Evolutionary conservation across 2,797 vertebrate genomes (phyloP).

Genomic region (Sternotherus odoratus): DNA sequence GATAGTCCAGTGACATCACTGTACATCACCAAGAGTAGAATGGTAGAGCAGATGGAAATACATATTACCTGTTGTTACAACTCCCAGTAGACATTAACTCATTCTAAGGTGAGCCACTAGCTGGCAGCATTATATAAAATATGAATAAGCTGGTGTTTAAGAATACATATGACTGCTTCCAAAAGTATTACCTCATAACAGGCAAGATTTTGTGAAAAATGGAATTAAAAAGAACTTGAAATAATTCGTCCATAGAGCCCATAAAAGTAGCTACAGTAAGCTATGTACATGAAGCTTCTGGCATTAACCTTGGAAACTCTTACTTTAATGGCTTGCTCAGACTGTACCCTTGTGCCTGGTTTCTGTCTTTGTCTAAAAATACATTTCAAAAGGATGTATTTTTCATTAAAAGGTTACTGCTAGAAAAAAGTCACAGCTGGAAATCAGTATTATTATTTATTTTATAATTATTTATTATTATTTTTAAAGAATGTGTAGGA

Average conservation of each 20-base stretch:
- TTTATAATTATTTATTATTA: not conserved
- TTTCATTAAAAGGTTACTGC: not conserved
- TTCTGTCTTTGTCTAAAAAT: not conserved
- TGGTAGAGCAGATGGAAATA: slow-evolving; percentile 4
- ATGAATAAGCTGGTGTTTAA: slow-evolving; percentile 71
- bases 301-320: not conserved
- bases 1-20: not conserved
- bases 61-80: not conserved
- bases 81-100: slow-evolving; percentile 37
- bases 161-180: slow-evolving; percentile 17
- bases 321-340: not conserved
- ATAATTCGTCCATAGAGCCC: not conserved
- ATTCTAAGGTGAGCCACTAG: slow-evolving; percentile 78
- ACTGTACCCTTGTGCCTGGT: not conserved
- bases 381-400: not conserved
- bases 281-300: not conserved
- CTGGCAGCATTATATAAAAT: slow-evolving; percentile 84
- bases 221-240: not conserved
- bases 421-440: not conserved
- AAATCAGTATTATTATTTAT: not conserved
- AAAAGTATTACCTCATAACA: not conserved
- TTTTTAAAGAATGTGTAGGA: not conserved
- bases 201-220: not conserved
- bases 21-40: not conserved
- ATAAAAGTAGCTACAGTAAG: slow-evolving; percentile 7